Evolutionary conservation across 2,888 invertebrate species (phyloP).

Genomic region (Agapostemon virescens): DNA sequence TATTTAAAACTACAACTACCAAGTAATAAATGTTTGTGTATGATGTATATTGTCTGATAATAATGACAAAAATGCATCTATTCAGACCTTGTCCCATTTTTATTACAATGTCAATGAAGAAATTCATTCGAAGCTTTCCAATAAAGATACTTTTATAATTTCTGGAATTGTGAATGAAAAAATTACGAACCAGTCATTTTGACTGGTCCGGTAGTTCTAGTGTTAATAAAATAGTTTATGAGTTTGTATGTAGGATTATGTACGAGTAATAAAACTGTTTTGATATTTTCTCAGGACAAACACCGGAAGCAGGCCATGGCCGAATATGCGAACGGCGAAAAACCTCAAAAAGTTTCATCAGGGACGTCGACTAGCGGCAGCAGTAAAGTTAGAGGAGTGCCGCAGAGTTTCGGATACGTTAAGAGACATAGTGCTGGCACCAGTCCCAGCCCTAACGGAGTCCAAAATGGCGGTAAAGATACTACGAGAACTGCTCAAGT

Average conservation of each 20-base stretch:
- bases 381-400: constrained; percentile 87
- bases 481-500: constrained; percentile 89
- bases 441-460: constrained; percentile 79
- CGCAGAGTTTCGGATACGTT: constrained; percentile 92
- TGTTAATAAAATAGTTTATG: neutral
- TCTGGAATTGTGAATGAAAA: too few relatives aligned
- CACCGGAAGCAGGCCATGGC: constrained; percentile 78
- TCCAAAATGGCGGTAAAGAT: constrained; percentile 78
- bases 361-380: constrained; percentile 80
- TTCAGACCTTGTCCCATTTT: too few relatives aligned
- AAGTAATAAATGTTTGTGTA: too few relatives aligned
- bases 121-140: too few relatives aligned
- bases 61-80: too few relatives aligned
- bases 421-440: constrained; percentile 86
- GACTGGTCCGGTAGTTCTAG: too few relatives aligned
- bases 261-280: neutral
- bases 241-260: neutral
- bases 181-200: too few relatives aligned
- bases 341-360: constrained; percentile 77
- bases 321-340: constrained; percentile 77
- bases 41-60: too few relatives aligned
- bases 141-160: too few relatives aligned
- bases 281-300: constrained; percentile 69
- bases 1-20: too few relatives aligned
- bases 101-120: too few relatives aligned